phyloP scores from a whole-genome alignment of 23 tunicate species.

The Trididemnum miniatum region DNA sequence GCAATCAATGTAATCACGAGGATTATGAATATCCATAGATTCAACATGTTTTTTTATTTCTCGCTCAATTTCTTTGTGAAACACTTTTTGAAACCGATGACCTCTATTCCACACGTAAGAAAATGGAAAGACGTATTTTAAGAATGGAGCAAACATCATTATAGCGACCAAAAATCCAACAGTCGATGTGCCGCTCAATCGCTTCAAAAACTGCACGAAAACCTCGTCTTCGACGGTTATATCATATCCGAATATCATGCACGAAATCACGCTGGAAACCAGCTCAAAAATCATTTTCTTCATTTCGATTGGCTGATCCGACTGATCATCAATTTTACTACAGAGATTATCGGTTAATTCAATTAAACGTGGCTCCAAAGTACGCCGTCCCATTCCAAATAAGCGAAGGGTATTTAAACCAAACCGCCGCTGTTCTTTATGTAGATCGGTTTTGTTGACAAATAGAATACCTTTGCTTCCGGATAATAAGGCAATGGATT shows the following conservation, averaged over 20 bases:
- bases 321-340: not conserved
- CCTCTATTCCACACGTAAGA: not conserved
- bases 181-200: not conserved
- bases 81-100: not conserved
- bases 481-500: conserved; percentile 19
- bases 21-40: not conserved
- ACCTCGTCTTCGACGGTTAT: not conserved
- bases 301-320: not conserved
- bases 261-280: not conserved
- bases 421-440: conserved; percentile 69
- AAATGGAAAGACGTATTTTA: not conserved
- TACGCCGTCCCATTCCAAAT: conserved; percentile 58
- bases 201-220: not conserved
- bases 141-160: not conserved
- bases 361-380: conserved; percentile 57
- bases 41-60: not conserved
- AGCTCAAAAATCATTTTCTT: not conserved
- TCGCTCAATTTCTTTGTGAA: not conserved
- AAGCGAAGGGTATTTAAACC: conserved; percentile 35
- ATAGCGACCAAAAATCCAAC: not conserved
- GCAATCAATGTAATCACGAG: not conserved
- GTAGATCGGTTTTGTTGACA: conserved; percentile 24
- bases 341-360: not conserved
- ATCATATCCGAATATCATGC: not conserved
- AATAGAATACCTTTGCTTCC: conserved; percentile 38